A percentile compares a stretch with the other conserved stretches of the same genome.
These are phyloP conservation scores for Pterocles gutturalis DNA, from an alignment of 2,113 vertebrate genomes.

Conservation along the genomic window DNA sequence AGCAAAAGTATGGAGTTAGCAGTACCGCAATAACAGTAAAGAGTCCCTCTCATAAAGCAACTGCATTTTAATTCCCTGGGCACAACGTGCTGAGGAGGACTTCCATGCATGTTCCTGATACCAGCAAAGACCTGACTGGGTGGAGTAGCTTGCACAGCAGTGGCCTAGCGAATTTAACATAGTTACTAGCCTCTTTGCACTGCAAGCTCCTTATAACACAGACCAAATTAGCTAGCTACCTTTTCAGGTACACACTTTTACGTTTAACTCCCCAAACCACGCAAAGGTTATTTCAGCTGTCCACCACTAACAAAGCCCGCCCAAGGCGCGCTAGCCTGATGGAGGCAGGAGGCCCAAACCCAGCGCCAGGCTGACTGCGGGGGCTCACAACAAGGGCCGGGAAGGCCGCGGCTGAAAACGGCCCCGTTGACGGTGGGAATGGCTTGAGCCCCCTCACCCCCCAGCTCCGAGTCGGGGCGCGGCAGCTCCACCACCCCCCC, in stretches of 20 bases:
- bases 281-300: accelerated
- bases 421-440: not conserved
- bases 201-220: accelerated
- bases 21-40: accelerated
- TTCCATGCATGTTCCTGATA: accelerated
- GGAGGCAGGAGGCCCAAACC: not conserved
- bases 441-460: accelerated
- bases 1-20: not conserved
- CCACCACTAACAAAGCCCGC: not conserved
- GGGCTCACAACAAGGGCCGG: not conserved
- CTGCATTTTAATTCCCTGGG: not conserved
- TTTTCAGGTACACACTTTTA: accelerated
- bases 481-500: not conserved
- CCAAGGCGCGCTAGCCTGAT: not conserved
- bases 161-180: accelerated
- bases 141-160: not conserved
- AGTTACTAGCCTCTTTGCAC: not conserved
- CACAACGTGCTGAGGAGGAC: not conserved
- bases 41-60: accelerated
- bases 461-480: not conserved
- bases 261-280: accelerated
- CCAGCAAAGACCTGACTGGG: not conserved
- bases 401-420: not conserved
- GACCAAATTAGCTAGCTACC: accelerated
- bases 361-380: not conserved